Evolutionary conservation across 2,113 vertebrate genomes (phyloP).

Genomic region (Arizona elegans): DNA sequence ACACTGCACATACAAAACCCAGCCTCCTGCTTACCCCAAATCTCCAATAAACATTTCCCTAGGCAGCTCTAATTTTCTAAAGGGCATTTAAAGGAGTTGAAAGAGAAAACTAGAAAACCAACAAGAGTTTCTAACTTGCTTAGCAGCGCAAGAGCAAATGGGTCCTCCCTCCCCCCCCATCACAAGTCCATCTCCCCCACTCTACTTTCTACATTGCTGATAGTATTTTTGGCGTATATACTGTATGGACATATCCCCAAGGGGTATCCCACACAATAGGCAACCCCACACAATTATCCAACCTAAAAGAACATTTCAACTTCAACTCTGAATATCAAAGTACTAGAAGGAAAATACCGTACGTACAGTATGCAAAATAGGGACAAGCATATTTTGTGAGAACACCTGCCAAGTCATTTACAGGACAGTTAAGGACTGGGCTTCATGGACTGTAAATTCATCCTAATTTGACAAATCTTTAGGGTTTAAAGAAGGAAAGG

Average conservation of each 20-base stretch:
- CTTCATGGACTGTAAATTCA: not conserved
- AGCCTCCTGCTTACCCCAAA: not conserved
- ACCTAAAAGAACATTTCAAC: not conserved
- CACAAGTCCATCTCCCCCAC: not conserved
- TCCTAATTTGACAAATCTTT: not conserved
- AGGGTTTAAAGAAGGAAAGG: not conserved
- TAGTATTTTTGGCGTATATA: not conserved
- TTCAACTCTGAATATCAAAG: not conserved
- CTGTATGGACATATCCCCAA: not conserved
- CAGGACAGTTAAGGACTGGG: not conserved
- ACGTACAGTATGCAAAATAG: not conserved
- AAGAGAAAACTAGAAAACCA: not conserved
- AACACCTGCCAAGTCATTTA: not conserved
- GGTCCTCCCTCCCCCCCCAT: not conserved
- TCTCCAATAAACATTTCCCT: not conserved
- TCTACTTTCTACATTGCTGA: not conserved
- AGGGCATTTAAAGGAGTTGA: not conserved
- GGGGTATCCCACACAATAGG: not conserved
- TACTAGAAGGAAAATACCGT: not conserved
- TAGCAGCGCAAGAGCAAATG: not conserved
- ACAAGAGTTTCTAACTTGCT: not conserved
- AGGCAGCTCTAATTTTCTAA: not conserved
- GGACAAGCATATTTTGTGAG: not conserved
- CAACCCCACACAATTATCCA: not conserved
- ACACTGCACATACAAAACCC: not conserved